Evolutionary conservation across 2,797 vertebrate species (phyloP), one percentile per base, ranked within the genome.

Genomic region (Hemibagrus guttatus): DNA sequence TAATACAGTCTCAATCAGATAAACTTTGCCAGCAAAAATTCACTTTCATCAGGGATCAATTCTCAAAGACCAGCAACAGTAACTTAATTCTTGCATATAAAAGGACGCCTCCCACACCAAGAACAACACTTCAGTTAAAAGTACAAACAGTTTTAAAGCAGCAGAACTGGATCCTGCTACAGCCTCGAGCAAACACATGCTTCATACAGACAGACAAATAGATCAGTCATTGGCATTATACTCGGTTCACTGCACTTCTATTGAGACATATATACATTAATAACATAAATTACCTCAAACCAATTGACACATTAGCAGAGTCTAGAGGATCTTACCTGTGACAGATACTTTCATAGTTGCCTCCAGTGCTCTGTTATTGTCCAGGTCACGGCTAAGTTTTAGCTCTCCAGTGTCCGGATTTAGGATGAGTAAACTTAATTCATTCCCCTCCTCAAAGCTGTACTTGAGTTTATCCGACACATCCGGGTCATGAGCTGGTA

Each of bases 271-370:
- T 2, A 23, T 42, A 66, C 28, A 66, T 19, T 31, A 66, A 81
- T 52, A 49, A 28, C 39, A 64, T 49, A 49, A 81, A 64, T 6
- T 13, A 31, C 9, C 61, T 66, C 9, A 28, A 66, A 66, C 42
- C 39, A 21, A 21, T 66, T 81, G 19, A 64, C 46, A 81, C 7
- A 63, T 54, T 13, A 85, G 59, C 49, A 31, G 31, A 14, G 19
- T 54, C 35, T 80, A 63, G 21, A 74, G 54, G 31, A 0, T 87
- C 95, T 97, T 96, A 99, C 98, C 98, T 82, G 97, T 96, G 83
- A 99, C 98, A 0, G 97, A 96, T n/a, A 99, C 97, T 84, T 95
- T 97, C 98, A 99, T 98, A 71, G 95, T 95, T 0, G 98, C 98
- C 92, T 99, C 97, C 92, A 99, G 92, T 0, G 98, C 93, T 89